Evolutionary conservation across 2,888 invertebrate species (phyloP), one percentile per base, ranked within the genome.

Genomic region (Bombylius discolor): DNA sequence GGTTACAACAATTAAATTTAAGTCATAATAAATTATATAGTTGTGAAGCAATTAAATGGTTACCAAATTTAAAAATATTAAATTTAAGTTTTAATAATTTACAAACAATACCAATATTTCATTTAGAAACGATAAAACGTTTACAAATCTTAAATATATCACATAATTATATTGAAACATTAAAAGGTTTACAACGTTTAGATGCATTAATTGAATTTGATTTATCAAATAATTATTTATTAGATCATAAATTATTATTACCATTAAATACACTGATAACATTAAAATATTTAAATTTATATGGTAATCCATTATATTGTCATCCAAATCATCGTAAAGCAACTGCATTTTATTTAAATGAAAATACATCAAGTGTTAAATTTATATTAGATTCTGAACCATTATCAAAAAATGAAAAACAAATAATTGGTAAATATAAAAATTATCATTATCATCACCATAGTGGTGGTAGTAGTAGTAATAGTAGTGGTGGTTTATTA

Each of bases 81-180:
- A 83, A 84, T 72, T 67, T 85, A 51, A 79, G 82, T 55, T 84
- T 76, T 64, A 85, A 85, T 70, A 78, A 77, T 63, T 68, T 85
- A 50, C 77, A 76, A 39, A 64, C 65, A 47, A 68, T 83, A 50
- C 84, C 85, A 4, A 64, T 64, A 8, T 79, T 85, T 62, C 79
- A 78, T 62, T 76, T 77, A 62, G 77, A 78, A 57, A 75, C 80
- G 13, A 77, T 75, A 56, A 77, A 75, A 54, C 76, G 77, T 42
- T 68, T 83, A 51, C 78, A 79, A 70, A 71, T 78, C 47, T 68
- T 85, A 12, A 76, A 81, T 52, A 66, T 84, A 51, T 80, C 78
- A 61, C 81, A 82, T 67, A 85, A 85, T 69, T 80, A 79, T 59
- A 78, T 85, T 52, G 82, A 83, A 62, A 78, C 80, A 64, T 69